Conservation (phyloP, 2,113 vertebrate genomes). For the Pedetes capensis region DNA sequence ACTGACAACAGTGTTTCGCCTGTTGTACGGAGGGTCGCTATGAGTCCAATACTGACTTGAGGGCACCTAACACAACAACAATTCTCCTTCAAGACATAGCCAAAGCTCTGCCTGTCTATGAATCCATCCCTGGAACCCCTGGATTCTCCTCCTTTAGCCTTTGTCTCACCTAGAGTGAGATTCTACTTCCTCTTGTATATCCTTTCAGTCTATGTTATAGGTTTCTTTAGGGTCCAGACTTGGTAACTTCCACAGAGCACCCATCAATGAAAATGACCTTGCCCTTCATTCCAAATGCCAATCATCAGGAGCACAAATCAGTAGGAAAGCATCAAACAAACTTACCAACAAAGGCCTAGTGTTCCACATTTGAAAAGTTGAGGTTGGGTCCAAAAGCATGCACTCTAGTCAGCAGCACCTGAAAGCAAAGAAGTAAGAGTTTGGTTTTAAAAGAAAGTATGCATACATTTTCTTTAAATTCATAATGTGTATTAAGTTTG, state of each 20-base stretch:
- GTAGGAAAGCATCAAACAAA: slow-evolving; percentile 52
- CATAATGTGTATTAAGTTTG: not conserved
- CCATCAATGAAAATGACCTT: not conserved
- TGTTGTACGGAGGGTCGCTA: too few species aligned
- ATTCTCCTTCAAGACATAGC: not conserved
- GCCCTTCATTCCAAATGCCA: not conserved
- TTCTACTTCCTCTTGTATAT: not conserved
- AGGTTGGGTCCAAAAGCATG: slow-evolving; percentile 36
- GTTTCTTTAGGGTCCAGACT: not conserved
- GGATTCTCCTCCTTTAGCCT: not conserved
- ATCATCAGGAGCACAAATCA: not conserved
- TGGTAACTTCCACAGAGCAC: not conserved
- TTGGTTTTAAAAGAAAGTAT: slow-evolving; percentile 39
- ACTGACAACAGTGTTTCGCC: too few species aligned
- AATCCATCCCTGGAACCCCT: too few species aligned
- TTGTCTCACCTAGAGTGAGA: not conserved
- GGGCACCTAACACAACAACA: too few species aligned
- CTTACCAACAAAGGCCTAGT: slow-evolving; percentile 65
- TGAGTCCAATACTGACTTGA: too few species aligned
- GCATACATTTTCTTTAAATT: not conserved
- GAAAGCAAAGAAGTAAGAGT: slow-evolving; percentile 58
- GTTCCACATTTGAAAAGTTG: slow-evolving; percentile 69
- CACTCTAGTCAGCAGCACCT: slow-evolving; percentile 65
- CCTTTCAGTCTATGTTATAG: not conserved
- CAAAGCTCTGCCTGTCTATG: not conserved